Conservation (phyloP, 2,113 vertebrate genomes). For the Dasyurus viverrinus region DNA sequence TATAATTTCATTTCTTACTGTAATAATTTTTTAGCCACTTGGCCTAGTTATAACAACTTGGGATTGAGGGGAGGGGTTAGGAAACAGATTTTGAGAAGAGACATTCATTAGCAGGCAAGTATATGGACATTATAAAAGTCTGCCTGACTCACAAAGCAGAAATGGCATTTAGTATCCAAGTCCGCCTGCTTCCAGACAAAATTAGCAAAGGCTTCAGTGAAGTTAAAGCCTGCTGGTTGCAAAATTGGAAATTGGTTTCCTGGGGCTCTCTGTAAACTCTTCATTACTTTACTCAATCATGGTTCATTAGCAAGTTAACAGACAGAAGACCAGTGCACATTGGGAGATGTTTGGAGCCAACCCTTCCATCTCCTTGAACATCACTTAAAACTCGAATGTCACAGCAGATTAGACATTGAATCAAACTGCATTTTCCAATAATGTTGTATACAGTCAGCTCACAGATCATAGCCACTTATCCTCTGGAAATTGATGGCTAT, state of each 20-base stretch:
- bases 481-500: constrained; percentile 76
- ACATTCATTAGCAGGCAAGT: constrained; percentile 79
- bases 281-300: constrained; percentile 90
- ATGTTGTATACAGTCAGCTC: constrained; percentile 54
- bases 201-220: constrained; percentile 85
- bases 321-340: constrained; percentile 86
- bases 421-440: constrained; percentile 77
- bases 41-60: constrained; percentile 78
- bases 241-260: constrained; percentile 91
- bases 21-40: constrained; percentile 76
- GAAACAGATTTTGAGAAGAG: constrained; percentile 78
- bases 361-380: constrained; percentile 83
- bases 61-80: constrained; percentile 64
- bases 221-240: constrained; percentile 88
- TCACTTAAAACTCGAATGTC: constrained; percentile 90
- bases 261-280: constrained; percentile 91
- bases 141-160: constrained; percentile 80
- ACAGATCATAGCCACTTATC: constrained; percentile 76
- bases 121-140: constrained; percentile 79
- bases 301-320: constrained; percentile 94
- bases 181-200: constrained; percentile 80
- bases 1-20: constrained; percentile 80
- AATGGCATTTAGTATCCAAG: constrained; percentile 84
- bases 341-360: constrained; percentile 85
- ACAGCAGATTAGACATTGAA: constrained; percentile 83